Evolutionary conservation across 2,888 invertebrate species (phyloP).

Genomic region (Sminthurinus aureus): DNA sequence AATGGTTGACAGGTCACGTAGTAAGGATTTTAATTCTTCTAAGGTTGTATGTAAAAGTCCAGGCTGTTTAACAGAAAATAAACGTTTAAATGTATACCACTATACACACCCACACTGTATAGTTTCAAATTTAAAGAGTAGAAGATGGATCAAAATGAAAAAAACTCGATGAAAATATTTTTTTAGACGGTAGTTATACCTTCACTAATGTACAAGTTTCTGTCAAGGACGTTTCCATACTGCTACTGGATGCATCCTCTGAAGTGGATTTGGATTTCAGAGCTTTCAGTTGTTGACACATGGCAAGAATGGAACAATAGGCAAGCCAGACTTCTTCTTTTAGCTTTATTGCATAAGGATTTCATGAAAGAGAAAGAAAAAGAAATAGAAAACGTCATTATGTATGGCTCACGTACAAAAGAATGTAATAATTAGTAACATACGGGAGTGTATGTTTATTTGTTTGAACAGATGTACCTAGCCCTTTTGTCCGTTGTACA

Average conservation of each 20-base stretch:
- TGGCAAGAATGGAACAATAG: constrained; percentile 64
- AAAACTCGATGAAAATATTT: not conserved
- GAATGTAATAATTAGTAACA: not conserved
- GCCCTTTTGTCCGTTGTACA: not conserved
- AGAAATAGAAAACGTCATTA: too few relatives aligned
- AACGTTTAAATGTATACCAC: not conserved
- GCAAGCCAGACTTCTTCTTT: constrained; percentile 65
- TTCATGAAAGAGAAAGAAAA: not conserved
- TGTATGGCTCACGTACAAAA: constrained; percentile 2
- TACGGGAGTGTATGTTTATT: not conserved
- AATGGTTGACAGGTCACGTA: constrained; percentile 62
- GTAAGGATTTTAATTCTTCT: constrained; percentile 62
- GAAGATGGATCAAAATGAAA: not conserved
- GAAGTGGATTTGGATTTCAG: constrained; percentile 50
- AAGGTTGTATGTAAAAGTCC: constrained; percentile 62
- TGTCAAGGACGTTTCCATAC: constrained; percentile 58
- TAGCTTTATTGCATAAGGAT: constrained; percentile 61
- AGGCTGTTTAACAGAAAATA: constrained; percentile 64
- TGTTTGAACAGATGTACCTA: not conserved
- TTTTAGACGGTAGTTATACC: constrained; percentile 37
- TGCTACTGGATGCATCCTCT: constrained; percentile 53
- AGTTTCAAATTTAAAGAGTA: not conserved
- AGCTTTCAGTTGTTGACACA: constrained; percentile 62
- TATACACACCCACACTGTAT: not conserved
- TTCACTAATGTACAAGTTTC: constrained; percentile 55